These are phyloP conservation scores for Trypoxylon attenuatum DNA, from an alignment of 2,888 invertebrate genomes.

Conservation along the genomic window DNA sequence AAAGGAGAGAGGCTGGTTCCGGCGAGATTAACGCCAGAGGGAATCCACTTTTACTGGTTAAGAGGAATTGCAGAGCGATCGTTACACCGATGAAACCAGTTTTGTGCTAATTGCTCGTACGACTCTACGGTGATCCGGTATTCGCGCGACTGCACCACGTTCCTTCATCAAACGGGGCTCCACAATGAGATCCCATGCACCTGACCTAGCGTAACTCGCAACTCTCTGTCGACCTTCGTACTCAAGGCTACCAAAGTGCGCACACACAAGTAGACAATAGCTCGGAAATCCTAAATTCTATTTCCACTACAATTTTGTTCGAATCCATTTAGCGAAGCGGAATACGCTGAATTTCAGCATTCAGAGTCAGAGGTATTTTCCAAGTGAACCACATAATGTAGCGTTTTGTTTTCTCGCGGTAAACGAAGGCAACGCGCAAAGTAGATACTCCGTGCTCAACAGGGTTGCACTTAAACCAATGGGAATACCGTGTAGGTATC, in stretches of 20 bases:
- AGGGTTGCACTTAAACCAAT: neutral
- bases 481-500: constrained; percentile 1
- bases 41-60: constrained; percentile 19
- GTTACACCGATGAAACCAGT: constrained; percentile 55
- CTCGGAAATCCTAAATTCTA: no score
- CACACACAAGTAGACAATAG: no score
- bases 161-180: constrained; percentile 38
- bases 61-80: constrained; percentile 38
- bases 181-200: constrained; percentile 20
- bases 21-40: constrained; percentile 20
- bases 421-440: no score
- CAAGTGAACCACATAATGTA: no score
- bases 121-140: constrained; percentile 35
- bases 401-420: no score
- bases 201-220: constrained; percentile 36
- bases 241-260: constrained; percentile 6
- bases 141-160: constrained; percentile 13
- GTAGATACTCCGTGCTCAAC: no score
- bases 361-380: no score
- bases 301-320: no score
- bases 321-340: no score
- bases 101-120: constrained; percentile 58
- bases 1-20: neutral
- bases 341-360: no score
- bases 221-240: neutral